A percentile compares a stretch with the other conserved stretches of the same genome.
phyloP scores from a whole-genome alignment of 2,113 vertebrate genomes.

The Abramis brama region DNA sequence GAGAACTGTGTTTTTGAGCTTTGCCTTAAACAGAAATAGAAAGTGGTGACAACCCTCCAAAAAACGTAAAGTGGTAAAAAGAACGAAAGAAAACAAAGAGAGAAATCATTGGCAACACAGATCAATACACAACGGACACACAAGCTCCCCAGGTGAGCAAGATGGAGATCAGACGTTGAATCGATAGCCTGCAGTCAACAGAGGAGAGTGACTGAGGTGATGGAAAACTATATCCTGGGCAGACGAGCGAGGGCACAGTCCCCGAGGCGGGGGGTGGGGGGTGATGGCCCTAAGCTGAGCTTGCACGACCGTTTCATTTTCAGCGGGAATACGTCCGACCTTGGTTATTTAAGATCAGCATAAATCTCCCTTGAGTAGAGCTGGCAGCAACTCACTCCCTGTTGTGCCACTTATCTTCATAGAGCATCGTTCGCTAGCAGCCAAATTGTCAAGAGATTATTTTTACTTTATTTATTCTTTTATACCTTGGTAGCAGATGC shows the following conservation, averaged over 20 bases:
- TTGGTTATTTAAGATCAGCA: constrained; percentile 59
- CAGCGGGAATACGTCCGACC: constrained; percentile 55
- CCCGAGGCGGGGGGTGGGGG: background rate
- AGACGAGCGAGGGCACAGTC: constrained; percentile 38
- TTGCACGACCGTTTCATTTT: constrained; percentile 56
- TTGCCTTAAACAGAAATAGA: constrained; percentile 20
- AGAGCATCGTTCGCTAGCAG: constrained; percentile 54
- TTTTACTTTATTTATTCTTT: constrained; percentile 54
- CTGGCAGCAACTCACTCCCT: constrained; percentile 50
- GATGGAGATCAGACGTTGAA: constrained; percentile 58
- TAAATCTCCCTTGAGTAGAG: constrained; percentile 57
- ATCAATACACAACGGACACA: constrained; percentile 48
- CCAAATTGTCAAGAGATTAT: constrained; percentile 53
- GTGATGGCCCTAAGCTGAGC: constrained; percentile 36
- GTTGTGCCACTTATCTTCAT: constrained; percentile 51
- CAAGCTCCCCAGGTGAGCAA: constrained; percentile 61
- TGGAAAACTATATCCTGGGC: constrained; percentile 46
- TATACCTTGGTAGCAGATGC: constrained; percentile 37
- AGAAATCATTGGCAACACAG: constrained; percentile 45
- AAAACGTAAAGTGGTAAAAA: constrained; percentile 57
- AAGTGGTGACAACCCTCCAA: background rate
- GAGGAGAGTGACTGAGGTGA: constrained; percentile 48
- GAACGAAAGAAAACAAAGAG: constrained; percentile 39
- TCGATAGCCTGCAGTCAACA: constrained; percentile 47
- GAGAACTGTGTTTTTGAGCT: constrained; percentile 13